A percentile compares a stretch with the other conserved stretches of the same genome.
Conservation (phyloP, 2,113 vertebrate genomes). For the Phycodurus eques region DNA sequence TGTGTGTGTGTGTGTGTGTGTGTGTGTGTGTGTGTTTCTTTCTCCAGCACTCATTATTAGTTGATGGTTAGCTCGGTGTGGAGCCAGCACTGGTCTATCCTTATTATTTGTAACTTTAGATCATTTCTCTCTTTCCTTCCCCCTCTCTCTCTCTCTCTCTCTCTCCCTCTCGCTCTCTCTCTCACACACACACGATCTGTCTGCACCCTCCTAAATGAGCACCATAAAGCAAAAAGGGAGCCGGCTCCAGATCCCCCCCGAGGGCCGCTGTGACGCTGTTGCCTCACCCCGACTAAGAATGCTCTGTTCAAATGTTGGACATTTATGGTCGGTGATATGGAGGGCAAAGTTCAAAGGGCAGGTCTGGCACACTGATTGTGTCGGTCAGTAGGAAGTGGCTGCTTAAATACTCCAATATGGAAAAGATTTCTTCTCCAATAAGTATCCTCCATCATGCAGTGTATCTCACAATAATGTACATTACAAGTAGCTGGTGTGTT, state of each 20-base stretch:
- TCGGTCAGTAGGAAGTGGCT: constrained; percentile 46
- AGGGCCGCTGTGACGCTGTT: constrained; percentile 47
- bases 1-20: not conserved
- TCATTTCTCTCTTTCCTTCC: constrained; percentile 11
- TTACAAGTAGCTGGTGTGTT: not conserved
- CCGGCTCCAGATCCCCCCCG: constrained; percentile 30
- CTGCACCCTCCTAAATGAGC: constrained; percentile 46
- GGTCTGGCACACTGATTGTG: constrained; percentile 41
- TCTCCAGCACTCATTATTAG: constrained; percentile 35
- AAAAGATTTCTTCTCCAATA: constrained; percentile 14
- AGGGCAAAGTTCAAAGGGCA: constrained; percentile 58
- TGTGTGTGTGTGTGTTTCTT: constrained; percentile 14
- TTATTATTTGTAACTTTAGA: constrained; percentile 45
- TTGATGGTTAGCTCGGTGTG: constrained; percentile 61
- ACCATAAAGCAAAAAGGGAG: constrained; percentile 60
- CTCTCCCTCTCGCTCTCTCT: constrained; percentile 6
- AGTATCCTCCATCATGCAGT: not conserved
- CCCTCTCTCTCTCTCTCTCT: constrained; percentile 5
- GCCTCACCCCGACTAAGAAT: constrained; percentile 59
- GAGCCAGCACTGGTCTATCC: constrained; percentile 45
- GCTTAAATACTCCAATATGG: constrained; percentile 45
- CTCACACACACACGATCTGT: constrained; percentile 19
- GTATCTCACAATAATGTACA: not conserved
- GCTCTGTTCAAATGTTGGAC: constrained; percentile 55
- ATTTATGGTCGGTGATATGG: constrained; percentile 67